Evolutionary conservation across 2,888 invertebrate genomes (phyloP).

Genomic region (Pocota personata): DNA sequence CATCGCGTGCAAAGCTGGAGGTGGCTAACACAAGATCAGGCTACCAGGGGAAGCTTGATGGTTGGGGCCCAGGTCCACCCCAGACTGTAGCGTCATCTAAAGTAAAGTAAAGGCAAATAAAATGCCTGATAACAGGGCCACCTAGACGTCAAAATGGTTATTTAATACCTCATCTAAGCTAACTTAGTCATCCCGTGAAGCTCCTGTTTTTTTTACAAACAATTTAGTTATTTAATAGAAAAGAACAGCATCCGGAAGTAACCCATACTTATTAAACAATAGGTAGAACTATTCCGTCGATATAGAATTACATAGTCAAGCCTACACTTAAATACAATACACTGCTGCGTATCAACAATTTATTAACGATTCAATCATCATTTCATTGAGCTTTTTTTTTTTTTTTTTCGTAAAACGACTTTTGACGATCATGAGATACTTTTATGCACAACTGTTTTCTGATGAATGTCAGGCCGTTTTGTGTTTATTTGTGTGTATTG

Average conservation of each 20-base stretch:
- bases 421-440: constrained; percentile 20
- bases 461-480: constrained; percentile 26
- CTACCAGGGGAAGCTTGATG: no score
- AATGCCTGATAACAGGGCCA: no score
- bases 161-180: no score
- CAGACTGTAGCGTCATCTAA: no score
- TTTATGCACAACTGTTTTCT: constrained; percentile 28
- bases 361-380: constrained; percentile 9
- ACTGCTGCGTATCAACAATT: background rate
- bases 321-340: constrained; percentile 5
- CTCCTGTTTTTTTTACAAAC: no score
- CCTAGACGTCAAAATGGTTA: no score
- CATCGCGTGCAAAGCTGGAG: no score
- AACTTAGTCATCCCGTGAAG: no score
- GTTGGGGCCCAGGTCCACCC: no score
- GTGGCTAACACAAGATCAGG: no score
- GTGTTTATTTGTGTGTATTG: background rate
- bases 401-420: background rate
- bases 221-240: background rate
- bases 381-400: constrained; percentile 31
- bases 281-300: background rate
- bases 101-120: no score
- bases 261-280: background rate
- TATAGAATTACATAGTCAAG: background rate
- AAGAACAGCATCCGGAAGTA: background rate